These are phyloP conservation scores for Aphodius granarius DNA, from an alignment of 2,888 invertebrate species.

Conservation along the genomic window DNA sequence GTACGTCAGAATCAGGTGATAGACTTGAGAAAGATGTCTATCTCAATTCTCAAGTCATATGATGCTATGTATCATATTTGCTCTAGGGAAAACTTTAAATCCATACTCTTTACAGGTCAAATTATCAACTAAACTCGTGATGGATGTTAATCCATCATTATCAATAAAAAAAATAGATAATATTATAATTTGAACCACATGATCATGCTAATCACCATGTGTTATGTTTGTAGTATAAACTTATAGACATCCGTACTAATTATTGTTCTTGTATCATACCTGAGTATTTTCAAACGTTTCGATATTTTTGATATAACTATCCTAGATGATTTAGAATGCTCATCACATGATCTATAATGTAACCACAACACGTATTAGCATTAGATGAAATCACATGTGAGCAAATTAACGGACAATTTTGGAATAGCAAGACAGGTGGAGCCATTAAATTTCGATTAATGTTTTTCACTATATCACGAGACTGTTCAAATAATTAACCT, in stretches of 20 bases:
- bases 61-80: too few species aligned
- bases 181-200: too few species aligned
- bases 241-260: too few species aligned
- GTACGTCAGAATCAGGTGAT: neutral
- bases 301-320: neutral
- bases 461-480: neutral
- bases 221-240: too few species aligned
- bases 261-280: too few species aligned
- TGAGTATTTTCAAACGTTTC: too few species aligned
- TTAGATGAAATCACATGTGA: neutral
- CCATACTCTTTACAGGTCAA: neutral
- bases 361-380: neutral
- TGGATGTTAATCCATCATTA: neutral
- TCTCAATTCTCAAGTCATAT: too few species aligned
- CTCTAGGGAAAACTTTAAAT: too few species aligned
- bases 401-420: neutral
- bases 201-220: too few species aligned
- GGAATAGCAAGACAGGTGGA: neutral
- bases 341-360: neutral
- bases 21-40: too few species aligned
- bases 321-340: neutral
- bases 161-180: too few species aligned
- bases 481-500: too few species aligned
- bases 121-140: neutral
- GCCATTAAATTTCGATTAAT: neutral